These are phyloP conservation scores for Lampris megalopsis DNA, from an alignment of 2,113 vertebrate genomes.

Conservation along the genomic window DNA sequence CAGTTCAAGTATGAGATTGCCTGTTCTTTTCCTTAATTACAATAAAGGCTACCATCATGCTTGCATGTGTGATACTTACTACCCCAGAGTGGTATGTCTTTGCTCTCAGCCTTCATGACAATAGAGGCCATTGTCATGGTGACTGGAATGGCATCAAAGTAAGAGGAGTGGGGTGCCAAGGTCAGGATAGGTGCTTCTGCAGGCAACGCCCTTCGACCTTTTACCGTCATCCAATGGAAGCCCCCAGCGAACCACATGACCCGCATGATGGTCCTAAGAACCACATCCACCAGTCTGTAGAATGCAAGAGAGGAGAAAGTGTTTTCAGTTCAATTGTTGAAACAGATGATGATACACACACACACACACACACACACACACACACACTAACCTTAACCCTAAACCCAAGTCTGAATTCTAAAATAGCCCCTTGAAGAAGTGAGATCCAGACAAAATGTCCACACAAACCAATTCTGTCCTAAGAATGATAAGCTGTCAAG, in stretches of 20 bases:
- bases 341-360: not conserved
- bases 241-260: constrained; percentile 97
- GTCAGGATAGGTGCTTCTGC: constrained; percentile 93
- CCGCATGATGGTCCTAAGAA: constrained; percentile 93
- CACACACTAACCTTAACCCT: no score
- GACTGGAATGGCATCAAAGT: constrained; percentile 97
- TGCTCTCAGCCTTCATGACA: constrained; percentile 98
- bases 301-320: constrained; percentile 19
- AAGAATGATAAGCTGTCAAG: no score
- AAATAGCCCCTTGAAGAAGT: no score
- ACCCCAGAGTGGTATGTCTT: constrained; percentile 98
- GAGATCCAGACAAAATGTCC: no score
- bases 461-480: no score
- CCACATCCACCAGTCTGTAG: constrained; percentile 89
- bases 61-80: constrained; percentile 85
- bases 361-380: no score
- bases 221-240: constrained; percentile 93
- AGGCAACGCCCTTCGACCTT: constrained; percentile 89
- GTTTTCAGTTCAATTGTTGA: not conserved
- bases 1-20: not conserved
- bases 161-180: constrained; percentile 95
- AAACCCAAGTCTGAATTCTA: no score
- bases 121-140: constrained; percentile 98
- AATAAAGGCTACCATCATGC: not conserved
- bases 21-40: not conserved